Conservation (phyloP, 1,140 invertebrate species). For the Zeugodacus cucurbitae region DNA sequence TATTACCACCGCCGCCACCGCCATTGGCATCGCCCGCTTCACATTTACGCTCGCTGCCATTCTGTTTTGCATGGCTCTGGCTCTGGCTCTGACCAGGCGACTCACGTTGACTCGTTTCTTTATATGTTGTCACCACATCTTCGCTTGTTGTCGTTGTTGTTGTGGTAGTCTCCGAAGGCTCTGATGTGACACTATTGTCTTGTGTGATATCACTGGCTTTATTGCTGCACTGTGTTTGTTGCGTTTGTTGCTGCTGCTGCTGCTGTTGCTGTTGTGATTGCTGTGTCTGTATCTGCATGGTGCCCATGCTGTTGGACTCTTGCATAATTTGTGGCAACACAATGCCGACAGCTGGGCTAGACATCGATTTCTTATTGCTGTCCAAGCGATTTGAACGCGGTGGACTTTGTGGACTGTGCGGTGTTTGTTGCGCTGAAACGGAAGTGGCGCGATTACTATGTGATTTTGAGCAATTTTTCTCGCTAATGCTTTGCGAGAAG, state of each 20-base stretch:
- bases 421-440: slow-evolving; percentile 48
- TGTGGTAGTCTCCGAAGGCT: slow-evolving; percentile 63
- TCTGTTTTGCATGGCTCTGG: slow-evolving; percentile 45
- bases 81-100: slow-evolving; percentile 38
- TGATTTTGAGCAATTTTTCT: slow-evolving; percentile 51
- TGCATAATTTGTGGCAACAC: slow-evolving; percentile 52
- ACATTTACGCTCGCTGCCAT: slow-evolving; percentile 41
- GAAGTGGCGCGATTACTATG: slow-evolving; percentile 38
- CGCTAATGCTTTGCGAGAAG: slow-evolving; percentile 61
- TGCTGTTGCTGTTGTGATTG: slow-evolving; percentile 45
- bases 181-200: slow-evolving; percentile 64
- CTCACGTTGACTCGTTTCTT: slow-evolving; percentile 58
- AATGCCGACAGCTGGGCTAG: slow-evolving; percentile 59
- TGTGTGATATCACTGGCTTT: slow-evolving; percentile 55
- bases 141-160: slow-evolving; percentile 64
- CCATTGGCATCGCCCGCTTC: slow-evolving; percentile 30
- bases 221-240: slow-evolving; percentile 43
- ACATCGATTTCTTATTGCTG: slow-evolving; percentile 64
- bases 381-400: slow-evolving; percentile 57
- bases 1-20: background rate
- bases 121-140: slow-evolving; percentile 63
- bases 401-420: slow-evolving; percentile 55
- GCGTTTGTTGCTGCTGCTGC: slow-evolving; percentile 44
- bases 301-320: slow-evolving; percentile 63
- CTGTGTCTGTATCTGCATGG: slow-evolving; percentile 52